A percentile compares a stretch with the other conserved stretches of the same genome.
Evolutionary conservation across 2,888 invertebrate species (phyloP).

Genomic region (Thera britannica): DNA sequence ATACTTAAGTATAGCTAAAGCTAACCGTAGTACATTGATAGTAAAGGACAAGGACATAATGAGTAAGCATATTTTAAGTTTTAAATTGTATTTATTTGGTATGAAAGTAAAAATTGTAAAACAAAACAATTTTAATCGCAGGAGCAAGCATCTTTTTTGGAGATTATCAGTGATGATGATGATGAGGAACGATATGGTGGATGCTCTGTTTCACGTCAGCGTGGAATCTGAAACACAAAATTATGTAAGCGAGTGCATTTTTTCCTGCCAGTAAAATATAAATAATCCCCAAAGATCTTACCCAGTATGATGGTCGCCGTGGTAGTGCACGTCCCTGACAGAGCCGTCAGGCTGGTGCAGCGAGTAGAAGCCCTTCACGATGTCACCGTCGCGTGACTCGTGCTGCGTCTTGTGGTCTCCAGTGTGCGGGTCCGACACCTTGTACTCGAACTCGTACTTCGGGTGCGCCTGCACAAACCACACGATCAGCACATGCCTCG

Average conservation of each 20-base stretch:
- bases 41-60: neutral
- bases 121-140: neutral
- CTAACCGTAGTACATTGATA: neutral
- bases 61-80: neutral
- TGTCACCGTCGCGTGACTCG: conserved; percentile 80
- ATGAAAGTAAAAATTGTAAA: conserved; percentile 8
- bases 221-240: conserved; percentile 41
- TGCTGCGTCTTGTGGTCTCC: conserved; percentile 75
- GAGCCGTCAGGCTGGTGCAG: conserved; percentile 71
- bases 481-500: conserved; percentile 8
- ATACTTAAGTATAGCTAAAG: no score
- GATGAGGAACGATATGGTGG: conserved; percentile 49
- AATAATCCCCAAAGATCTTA: conserved; percentile 37
- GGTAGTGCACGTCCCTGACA: conserved; percentile 71
- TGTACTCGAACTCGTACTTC: conserved; percentile 69
- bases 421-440: conserved; percentile 75
- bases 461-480: conserved; percentile 49
- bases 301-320: conserved; percentile 74
- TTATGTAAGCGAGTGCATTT: neutral
- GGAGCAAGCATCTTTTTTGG: neutral
- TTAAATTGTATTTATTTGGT: conserved; percentile 9
- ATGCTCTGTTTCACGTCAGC: conserved; percentile 46
- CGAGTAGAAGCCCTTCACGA: conserved; percentile 80
- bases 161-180: conserved; percentile 31
- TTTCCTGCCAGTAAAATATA: neutral